Base-by-base conservation (phyloP, 2,888 invertebrate genomes). In the Dione juno region DNA sequence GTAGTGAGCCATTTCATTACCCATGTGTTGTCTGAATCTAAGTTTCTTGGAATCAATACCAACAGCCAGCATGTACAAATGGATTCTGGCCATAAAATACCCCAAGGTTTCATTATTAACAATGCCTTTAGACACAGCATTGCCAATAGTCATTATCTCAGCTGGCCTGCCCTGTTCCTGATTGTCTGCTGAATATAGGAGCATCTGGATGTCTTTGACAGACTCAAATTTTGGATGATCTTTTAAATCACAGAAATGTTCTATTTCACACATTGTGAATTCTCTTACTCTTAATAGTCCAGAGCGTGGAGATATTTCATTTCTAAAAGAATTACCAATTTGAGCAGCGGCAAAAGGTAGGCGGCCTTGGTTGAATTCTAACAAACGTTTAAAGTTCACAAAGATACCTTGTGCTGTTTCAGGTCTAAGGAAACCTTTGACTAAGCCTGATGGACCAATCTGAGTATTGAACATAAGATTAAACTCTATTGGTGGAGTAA, bases 361-460 rank as follows among this genome's bases (percentile, higher is more conserved):
- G 75, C 95, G 96, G 9, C 99, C 99, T 84, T 98, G 98, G 88
- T 99, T 99, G 87, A 99, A 99, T 88, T 99, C 99, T 67, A 99
- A 88, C 37, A 99, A 94, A 14, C 99, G 95, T 88, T 99, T 99
- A 87, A 99, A 99, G 90, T 99, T 99, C 0, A 99, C 99, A 92
- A 99, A 99, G 78, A 99, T 99, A 37, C 99, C 99, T 88, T 99
- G 99, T 0, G 99, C 99, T 14, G 99, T 99, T 94, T 99, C 99
- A 28, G 99, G 99, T 72, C 99, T 95, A 28, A 99, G 94, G 85
- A 97, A 99, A 93, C 98, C 99, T 93, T 98, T 98, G 1, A 98
- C 94, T 69, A 97, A 92, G 0, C 99, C 99, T 72, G 99, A 97
- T 1, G 99, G 99, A 21, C 99, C 99, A 83, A 99, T 99, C 86